Conservation (phyloP, 2,797 vertebrate species). For the Sebastes minor region DNA sequence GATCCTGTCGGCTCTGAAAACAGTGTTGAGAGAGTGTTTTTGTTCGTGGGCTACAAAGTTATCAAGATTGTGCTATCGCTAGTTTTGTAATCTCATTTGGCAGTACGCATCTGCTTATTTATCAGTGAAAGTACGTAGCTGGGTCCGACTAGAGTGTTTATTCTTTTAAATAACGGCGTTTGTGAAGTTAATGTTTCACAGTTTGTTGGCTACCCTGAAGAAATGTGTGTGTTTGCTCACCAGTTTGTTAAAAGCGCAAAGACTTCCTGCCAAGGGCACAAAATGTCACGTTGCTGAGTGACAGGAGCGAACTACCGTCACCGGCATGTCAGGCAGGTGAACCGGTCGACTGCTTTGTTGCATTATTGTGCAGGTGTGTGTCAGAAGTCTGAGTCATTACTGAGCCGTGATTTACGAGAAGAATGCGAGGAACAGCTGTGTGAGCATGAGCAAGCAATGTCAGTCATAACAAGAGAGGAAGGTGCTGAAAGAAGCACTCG, state of each 20-base stretch:
- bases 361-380: neutral
- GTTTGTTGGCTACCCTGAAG: neutral
- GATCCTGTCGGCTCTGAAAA: neutral
- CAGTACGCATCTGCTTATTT: neutral
- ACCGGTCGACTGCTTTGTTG: neutral
- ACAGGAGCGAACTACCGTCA: neutral
- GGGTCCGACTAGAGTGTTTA: neutral
- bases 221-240: neutral
- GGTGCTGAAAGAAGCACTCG: neutral
- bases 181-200: neutral
- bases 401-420: neutral
- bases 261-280: neutral
- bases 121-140: neutral
- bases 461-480: neutral
- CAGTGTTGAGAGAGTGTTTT: neutral
- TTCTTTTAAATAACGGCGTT: neutral
- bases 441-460: neutral
- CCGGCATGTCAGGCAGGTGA: neutral
- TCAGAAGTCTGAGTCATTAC: neutral
- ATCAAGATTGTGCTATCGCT: neutral
- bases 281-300: neutral
- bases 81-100: neutral
- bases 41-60: neutral
- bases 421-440: neutral
- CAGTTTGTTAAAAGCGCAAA: neutral